A percentile compares a stretch with the other conserved stretches of the same genome.
These are phyloP conservation scores for Notiomystis cincta DNA, from an alignment of 2,113 vertebrate species.

Conservation along the genomic window DNA sequence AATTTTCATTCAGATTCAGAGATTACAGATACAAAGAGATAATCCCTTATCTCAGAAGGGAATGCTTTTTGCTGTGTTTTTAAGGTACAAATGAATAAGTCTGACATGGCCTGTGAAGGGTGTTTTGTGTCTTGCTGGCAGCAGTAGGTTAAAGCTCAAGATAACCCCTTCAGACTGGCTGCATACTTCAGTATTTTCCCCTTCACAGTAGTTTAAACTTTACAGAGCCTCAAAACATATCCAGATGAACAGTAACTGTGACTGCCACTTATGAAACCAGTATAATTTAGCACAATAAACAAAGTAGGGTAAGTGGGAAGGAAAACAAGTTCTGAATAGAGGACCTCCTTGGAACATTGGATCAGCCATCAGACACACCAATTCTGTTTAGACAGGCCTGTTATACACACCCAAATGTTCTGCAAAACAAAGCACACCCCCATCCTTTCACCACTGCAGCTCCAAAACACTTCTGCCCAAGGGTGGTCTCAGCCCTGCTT, in stretches of 20 bases:
- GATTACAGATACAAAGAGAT: neutral
- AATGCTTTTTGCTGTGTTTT: neutral
- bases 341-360: slow-evolving; percentile 10
- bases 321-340: slow-evolving; percentile 49
- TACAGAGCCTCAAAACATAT: neutral
- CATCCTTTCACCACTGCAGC: neutral
- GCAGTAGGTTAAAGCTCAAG: neutral
- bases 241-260: slow-evolving; percentile 30
- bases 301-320: neutral
- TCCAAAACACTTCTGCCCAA: slow-evolving; percentile 21
- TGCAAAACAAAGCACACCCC: slow-evolving; percentile 15
- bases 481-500: slow-evolving; percentile 24
- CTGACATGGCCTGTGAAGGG: neutral
- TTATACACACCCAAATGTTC: slow-evolving; percentile 33
- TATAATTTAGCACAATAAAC: slow-evolving; percentile 19
- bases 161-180: slow-evolving; percentile 19
- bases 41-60: neutral
- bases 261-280: neutral
- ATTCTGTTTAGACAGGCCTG: slow-evolving; percentile 46
- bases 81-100: neutral
- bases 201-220: slow-evolving; percentile 33
- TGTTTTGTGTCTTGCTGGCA: neutral
- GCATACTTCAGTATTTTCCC: neutral
- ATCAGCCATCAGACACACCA: slow-evolving; percentile 39
- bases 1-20: neutral